Evolutionary conservation across 2,113 vertebrate genomes (phyloP).

Genomic region (Sorex fumeus): DNA sequence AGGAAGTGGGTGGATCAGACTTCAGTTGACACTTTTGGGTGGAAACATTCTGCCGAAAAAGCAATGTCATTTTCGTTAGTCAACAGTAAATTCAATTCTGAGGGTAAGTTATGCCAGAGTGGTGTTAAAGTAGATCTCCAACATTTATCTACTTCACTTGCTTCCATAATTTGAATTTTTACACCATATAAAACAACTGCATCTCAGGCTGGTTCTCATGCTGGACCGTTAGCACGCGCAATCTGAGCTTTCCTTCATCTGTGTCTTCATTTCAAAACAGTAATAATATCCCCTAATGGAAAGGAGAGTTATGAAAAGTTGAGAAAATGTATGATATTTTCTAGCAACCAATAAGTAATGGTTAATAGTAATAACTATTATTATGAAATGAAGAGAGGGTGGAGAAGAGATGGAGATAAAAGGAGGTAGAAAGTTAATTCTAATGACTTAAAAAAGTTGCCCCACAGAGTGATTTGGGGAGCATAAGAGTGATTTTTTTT

Average conservation of each 20-base stretch:
- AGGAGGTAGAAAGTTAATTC: not conserved
- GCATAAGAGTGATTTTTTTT: slow-evolving; percentile 5
- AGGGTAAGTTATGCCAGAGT: not conserved
- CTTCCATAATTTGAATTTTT: not conserved
- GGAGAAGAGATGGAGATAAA: not conserved
- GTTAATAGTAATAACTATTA: slow-evolving; percentile 5
- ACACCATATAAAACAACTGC: too few species aligned
- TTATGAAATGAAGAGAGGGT: not conserved
- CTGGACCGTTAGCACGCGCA: not conserved
- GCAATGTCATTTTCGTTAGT: not conserved
- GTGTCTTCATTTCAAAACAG: not conserved
- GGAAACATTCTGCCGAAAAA: slow-evolving; percentile 24
- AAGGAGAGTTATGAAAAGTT: not conserved
- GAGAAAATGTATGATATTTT: not conserved
- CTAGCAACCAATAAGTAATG: not conserved
- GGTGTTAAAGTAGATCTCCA: not conserved
- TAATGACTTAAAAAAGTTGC: slow-evolving; percentile 49
- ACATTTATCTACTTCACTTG: not conserved
- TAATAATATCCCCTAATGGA: not conserved
- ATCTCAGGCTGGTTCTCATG: too few species aligned
- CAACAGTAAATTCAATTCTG: not conserved
- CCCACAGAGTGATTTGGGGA: slow-evolving; percentile 46
- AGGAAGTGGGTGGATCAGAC: slow-evolving; percentile 10
- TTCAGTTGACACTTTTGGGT: not conserved
- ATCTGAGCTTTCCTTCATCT: not conserved